Percentiles rank a stretch among this genome's conserved stretches.
phyloP scores from a whole-genome alignment of 2,888 invertebrate species.

The Phortica okadai region DNA sequence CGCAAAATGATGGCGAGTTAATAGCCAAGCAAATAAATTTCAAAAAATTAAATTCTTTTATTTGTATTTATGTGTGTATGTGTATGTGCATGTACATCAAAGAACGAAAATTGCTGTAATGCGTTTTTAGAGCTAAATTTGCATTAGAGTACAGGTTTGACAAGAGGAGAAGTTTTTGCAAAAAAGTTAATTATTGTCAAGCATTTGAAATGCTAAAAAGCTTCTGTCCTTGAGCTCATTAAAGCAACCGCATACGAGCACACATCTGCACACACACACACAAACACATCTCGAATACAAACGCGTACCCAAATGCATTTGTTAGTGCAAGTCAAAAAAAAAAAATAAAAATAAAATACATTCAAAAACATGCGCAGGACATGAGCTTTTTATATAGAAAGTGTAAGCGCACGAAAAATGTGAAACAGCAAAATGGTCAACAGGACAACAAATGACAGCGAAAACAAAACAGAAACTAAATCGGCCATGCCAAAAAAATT shows the following conservation, averaged over 20 bases:
- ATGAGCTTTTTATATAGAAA: not conserved
- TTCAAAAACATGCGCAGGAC: constrained; percentile 38
- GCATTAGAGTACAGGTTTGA: not conserved
- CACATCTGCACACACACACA: not conserved
- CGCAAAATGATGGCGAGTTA: not conserved
- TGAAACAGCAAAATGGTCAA: constrained; percentile 30
- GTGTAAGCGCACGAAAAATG: constrained; percentile 32
- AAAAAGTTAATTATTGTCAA: constrained; percentile 31
- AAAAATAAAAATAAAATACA: constrained; percentile 29
- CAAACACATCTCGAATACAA: not conserved
- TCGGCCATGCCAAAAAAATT: not conserved
- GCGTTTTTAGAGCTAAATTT: constrained; percentile 1
- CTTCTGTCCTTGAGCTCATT: constrained; percentile 57
- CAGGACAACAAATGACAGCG: constrained; percentile 30
- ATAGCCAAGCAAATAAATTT: constrained; percentile 5
- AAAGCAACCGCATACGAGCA: constrained; percentile 39
- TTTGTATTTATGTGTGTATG: not conserved
- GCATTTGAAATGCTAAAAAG: constrained; percentile 55
- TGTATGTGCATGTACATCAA: not conserved
- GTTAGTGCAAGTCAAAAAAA: constrained; percentile 15
- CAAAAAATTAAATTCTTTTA: not conserved
- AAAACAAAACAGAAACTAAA: constrained; percentile 39
- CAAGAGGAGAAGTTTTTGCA: not conserved
- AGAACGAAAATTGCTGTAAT: not conserved
- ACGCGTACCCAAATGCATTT: constrained; percentile 2